These are phyloP conservation scores for Musca vetustissima DNA, from an alignment of 1,140 invertebrate species.

Conservation along the genomic window DNA sequence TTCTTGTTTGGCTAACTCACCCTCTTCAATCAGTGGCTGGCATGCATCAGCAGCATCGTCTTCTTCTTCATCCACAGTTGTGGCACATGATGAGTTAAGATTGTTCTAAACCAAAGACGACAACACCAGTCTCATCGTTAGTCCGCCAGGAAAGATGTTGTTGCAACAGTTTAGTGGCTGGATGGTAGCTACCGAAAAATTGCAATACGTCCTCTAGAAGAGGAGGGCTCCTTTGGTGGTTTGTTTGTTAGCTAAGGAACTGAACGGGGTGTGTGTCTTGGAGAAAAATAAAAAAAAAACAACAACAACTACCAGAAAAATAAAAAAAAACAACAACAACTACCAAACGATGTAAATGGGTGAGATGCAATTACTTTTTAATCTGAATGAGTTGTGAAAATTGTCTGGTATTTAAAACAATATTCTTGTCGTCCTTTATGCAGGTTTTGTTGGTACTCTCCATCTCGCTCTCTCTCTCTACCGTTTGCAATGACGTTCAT, in stretches of 20 bases:
- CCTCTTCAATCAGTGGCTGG: neutral
- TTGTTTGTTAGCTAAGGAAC: neutral
- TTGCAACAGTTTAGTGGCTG: constrained; percentile 1
- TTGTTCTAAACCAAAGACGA: neutral
- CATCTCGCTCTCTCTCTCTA: no score
- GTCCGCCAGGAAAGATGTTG: neutral
- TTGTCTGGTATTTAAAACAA: constrained; percentile 22
- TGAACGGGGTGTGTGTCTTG: neutral
- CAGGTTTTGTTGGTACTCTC: no score
- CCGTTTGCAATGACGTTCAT: no score
- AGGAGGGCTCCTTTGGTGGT: neutral
- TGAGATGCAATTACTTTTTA: constrained; percentile 23
- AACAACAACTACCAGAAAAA: no score
- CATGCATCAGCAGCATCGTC: no score
- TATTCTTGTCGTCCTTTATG: neutral
- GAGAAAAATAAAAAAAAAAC: neutral
- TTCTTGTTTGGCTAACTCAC: neutral
- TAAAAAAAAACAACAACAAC: neutral
- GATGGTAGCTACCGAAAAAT: neutral
- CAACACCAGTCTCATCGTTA: neutral
- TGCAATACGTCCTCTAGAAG: neutral
- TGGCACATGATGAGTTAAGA: neutral
- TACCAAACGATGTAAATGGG: constrained; percentile 12
- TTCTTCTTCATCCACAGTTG: neutral
- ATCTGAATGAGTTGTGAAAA: constrained; percentile 23